Evolutionary conservation across 2,113 vertebrate genomes (phyloP).

Genomic region (Callionymus lyra): DNA sequence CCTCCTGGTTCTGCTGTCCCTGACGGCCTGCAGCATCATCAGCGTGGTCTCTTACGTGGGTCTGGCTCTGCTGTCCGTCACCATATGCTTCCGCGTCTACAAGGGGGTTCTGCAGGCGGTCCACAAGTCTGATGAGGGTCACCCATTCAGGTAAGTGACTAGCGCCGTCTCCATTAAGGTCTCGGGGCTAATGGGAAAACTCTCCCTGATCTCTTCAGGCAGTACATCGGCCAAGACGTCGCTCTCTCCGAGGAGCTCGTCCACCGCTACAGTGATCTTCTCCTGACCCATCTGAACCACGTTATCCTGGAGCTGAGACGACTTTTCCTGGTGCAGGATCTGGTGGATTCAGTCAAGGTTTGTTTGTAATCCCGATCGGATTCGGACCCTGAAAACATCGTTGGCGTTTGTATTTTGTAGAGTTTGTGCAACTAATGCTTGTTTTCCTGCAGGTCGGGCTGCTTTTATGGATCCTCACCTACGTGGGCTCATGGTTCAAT

Average conservation of each 20-base stretch:
- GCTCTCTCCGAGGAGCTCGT: constrained; percentile 79
- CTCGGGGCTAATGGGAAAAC: too few relatives aligned
- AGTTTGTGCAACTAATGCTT: not conserved
- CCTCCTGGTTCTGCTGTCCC: constrained; percentile 88
- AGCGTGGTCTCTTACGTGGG: constrained; percentile 88
- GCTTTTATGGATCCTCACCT: constrained; percentile 96
- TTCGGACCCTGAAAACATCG: too few relatives aligned
- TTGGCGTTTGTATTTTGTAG: too few relatives aligned
- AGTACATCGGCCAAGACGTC: constrained; percentile 81
- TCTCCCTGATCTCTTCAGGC: constrained; percentile 52
- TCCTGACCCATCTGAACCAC: constrained; percentile 77
- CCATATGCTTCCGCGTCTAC: constrained; percentile 96
- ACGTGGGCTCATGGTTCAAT: constrained; percentile 95
- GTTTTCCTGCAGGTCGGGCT: constrained; percentile 77
- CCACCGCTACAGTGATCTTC: constrained; percentile 83
- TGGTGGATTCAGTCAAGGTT: constrained; percentile 94
- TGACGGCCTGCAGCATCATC: constrained; percentile 93
- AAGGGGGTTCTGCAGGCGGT: constrained; percentile 94
- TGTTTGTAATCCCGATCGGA: too few relatives aligned
- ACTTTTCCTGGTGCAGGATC: constrained; percentile 92
- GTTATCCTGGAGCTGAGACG: constrained; percentile 76
- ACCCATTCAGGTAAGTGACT: constrained; percentile 85
- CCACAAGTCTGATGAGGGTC: constrained; percentile 94
- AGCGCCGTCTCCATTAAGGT: not conserved
- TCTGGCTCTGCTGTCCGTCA: constrained; percentile 88